Evolutionary conservation across 1,140 invertebrate species (phyloP).

Genomic region (Dendroctonus valens): DNA sequence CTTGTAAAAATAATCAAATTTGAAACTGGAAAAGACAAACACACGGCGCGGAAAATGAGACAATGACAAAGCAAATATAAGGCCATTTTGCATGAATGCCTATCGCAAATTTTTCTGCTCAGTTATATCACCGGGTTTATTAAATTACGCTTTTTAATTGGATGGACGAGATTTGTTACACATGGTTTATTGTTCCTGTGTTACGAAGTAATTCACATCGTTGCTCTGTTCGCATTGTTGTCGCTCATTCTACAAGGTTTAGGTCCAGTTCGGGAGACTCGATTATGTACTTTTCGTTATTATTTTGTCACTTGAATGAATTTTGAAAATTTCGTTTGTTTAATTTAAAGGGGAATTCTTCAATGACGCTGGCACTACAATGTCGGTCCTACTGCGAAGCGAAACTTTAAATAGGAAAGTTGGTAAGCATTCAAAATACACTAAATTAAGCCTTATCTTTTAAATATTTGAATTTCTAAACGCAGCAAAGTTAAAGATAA

Average conservation of each 20-base stretch:
- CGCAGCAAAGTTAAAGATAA: constrained; percentile 35
- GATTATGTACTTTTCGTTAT: neutral
- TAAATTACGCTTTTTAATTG: constrained; percentile 9
- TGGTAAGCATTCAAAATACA: constrained; percentile 22
- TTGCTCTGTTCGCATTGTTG: neutral
- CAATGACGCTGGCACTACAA: neutral
- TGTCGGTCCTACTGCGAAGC: neutral
- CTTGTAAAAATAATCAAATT: neutral
- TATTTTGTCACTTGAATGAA: neutral
- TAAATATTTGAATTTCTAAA: constrained; percentile 33
- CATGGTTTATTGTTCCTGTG: neutral
- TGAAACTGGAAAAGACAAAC: neutral
- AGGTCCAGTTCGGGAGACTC: too few relatives aligned
- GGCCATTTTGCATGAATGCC: neutral
- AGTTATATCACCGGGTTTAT: constrained; percentile 1
- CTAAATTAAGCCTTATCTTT: constrained; percentile 31
- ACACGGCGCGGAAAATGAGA: neutral
- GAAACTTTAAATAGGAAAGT: constrained; percentile 16
- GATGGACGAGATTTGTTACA: constrained; percentile 2
- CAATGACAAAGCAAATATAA: neutral
- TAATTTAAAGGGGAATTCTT: too few relatives aligned
- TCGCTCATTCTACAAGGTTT: too few relatives aligned
- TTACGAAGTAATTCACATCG: neutral
- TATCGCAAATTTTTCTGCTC: neutral
- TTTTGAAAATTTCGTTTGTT: too few relatives aligned